Evolutionary conservation across 1,140 invertebrate species (phyloP), one percentile per base, ranked within the genome.

Genomic region (Lepidotrigona ventralis): DNA sequence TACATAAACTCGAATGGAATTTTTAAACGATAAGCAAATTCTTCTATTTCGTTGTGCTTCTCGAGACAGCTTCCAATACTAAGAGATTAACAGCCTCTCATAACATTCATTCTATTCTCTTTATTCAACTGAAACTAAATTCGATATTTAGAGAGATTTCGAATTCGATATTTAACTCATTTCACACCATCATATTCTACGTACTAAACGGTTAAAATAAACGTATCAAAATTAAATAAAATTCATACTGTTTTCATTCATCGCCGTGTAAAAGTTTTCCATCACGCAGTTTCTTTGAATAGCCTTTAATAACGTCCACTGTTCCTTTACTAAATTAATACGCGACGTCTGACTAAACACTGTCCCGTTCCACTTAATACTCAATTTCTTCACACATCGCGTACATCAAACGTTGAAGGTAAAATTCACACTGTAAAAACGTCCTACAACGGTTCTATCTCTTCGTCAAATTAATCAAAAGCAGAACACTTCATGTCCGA

Each of bases 31-130:
- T 29, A 33, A 64, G 17, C 64, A 79, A n/a, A 33, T 66, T 21
- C 54, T 51, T 2, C 2, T 66, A 51, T 81, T 72, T 58, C 17
- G 69, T 70, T 58, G 26, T 14, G 21, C 56, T 70, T 79, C 39
- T 23, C 79, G 51, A 26, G 58, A 82, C 86, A 86, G 6, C 6
- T 83, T 84, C 73, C 33, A 84, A 53, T 69, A 63, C 79, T 53
- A 66, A 54, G 58, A 89, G 83, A 86, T 89, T 68, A 83, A 80
- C 39, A 83, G 77, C 54, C 70, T 63, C 53, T 29, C 58, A 29
- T 64, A 73, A 33, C 51, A 23, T n/a, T 9, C 6, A 26, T 11
- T 23, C 11, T 1, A 3, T 58, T n/a, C n/a, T n/a, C 39, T 39
- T n/a, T 79, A n/a, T 8, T 9, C 5, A 12, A 63, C 39, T 60